A percentile compares a stretch with the other conserved stretches of the same genome.
These are phyloP conservation scores for Tetheella fluctuosa DNA, from an alignment of 2,888 invertebrate genomes.

Conservation along the genomic window DNA sequence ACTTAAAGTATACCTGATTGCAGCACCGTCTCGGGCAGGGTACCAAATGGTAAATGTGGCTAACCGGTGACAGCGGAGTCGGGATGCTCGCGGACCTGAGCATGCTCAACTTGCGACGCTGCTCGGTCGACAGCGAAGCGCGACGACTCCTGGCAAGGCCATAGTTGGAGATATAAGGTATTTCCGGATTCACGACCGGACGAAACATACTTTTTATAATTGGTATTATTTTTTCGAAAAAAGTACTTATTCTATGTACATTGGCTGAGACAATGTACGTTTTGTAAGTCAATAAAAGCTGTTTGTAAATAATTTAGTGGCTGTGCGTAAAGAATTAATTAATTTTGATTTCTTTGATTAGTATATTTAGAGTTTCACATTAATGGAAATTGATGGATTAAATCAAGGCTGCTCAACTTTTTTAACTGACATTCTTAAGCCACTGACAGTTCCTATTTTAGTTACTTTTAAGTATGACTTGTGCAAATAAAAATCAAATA, in stretches of 20 bases:
- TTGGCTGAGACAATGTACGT: neutral
- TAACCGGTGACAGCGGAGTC: constrained; percentile 76
- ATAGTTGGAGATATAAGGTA: constrained; percentile 65
- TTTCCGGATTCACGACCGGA: constrained; percentile 66
- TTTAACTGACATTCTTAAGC: too few relatives aligned
- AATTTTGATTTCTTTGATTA: neutral
- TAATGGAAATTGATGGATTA: neutral
- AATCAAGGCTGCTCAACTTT: too few relatives aligned
- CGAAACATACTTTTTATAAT: constrained; percentile 61
- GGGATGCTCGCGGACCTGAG: constrained; percentile 71
- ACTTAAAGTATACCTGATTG: constrained; percentile 70
- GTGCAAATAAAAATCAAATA: too few relatives aligned
- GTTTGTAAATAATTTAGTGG: neutral
- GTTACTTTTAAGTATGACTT: too few relatives aligned
- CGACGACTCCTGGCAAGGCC: constrained; percentile 77
- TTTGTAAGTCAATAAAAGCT: neutral
- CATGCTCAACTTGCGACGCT: constrained; percentile 72
- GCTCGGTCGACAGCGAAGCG: constrained; percentile 75
- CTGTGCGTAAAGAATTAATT: neutral
- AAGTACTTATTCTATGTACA: neutral
- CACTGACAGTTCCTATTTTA: too few relatives aligned
- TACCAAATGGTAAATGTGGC: constrained; percentile 84
- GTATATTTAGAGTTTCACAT: neutral
- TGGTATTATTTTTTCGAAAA: neutral
- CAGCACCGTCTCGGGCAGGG: constrained; percentile 83